Percentiles rank a stretch among this genome's conserved stretches.
These are phyloP conservation scores for Phyllotreta striolata DNA, from an alignment of 2,888 invertebrate genomes.

Conservation along the genomic window DNA sequence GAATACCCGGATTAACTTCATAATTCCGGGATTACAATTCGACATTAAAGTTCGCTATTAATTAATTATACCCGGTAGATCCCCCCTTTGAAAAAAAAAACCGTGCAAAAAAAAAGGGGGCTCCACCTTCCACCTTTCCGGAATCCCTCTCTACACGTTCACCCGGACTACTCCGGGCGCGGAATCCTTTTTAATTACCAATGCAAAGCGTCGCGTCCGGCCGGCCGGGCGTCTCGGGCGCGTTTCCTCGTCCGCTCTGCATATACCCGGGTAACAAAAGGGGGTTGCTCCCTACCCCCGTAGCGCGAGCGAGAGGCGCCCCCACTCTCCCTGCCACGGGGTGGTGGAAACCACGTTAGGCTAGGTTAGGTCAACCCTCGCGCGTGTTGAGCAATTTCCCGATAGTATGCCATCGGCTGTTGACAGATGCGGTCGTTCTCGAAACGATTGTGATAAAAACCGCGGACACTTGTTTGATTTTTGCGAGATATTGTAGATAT, in stretches of 20 bases:
- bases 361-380: slow-evolving; percentile 62
- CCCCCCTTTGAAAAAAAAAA: too few relatives aligned
- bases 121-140: too few relatives aligned
- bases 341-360: slow-evolving; percentile 59
- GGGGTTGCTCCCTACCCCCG: slow-evolving; percentile 53
- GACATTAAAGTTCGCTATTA: too few relatives aligned
- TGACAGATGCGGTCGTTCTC: slow-evolving; percentile 49
- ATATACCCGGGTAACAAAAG: background rate
- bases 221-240: background rate
- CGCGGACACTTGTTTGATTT: slow-evolving; percentile 19
- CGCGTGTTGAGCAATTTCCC: slow-evolving; percentile 51
- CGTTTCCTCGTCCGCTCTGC: slow-evolving; percentile 44
- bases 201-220: too few relatives aligned
- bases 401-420: slow-evolving; percentile 56
- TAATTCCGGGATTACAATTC: too few relatives aligned
- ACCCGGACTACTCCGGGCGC: too few relatives aligned
- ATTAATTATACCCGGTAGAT: too few relatives aligned
- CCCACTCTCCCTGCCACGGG: slow-evolving; percentile 49
- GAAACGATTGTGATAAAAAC: slow-evolving; percentile 19
- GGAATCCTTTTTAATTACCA: too few relatives aligned
- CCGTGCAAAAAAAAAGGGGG: too few relatives aligned
- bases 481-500: slow-evolving; percentile 1
- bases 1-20: too few relatives aligned
- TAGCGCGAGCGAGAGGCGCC: background rate
- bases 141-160: too few relatives aligned